phyloP scores from a whole-genome alignment of 2,888 invertebrate genomes.

The Acleris cristana region DNA sequence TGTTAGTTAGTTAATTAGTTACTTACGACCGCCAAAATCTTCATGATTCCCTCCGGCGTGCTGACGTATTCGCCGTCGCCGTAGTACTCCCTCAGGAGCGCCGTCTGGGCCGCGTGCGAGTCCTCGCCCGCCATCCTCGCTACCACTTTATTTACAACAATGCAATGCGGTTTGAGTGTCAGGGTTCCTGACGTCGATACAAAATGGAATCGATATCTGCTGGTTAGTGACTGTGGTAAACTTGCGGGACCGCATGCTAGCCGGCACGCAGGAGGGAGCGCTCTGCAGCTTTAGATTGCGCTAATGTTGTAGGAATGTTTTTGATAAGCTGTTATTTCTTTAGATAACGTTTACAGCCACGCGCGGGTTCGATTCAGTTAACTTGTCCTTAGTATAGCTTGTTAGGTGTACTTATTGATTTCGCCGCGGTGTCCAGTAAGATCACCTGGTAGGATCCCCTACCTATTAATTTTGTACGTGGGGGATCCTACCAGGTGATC shows the following conservation, averaged over 20 bases:
- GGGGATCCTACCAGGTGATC: too few species aligned
- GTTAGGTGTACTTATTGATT: too few species aligned
- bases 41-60: slow-evolving; percentile 60
- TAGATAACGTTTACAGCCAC: slow-evolving; percentile 8
- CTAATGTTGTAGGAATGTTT: slow-evolving; percentile 5
- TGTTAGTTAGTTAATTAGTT: too few species aligned
- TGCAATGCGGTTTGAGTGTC: too few species aligned
- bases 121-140: slow-evolving; percentile 11
- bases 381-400: background rate
- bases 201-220: too few species aligned
- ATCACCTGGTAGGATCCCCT: too few species aligned
- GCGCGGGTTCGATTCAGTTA: background rate
- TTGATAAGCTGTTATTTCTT: slow-evolving; percentile 22
- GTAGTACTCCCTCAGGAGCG: slow-evolving; percentile 55
- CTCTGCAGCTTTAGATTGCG: slow-evolving; percentile 15
- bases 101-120: slow-evolving; percentile 25
- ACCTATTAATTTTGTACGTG: too few species aligned
- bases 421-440: too few species aligned
- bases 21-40: slow-evolving; percentile 56
- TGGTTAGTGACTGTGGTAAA: too few species aligned
- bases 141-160: background rate
- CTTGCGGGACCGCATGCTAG: background rate
- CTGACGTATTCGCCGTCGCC: slow-evolving; percentile 52
- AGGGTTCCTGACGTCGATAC: too few species aligned
- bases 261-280: background rate